These are phyloP conservation scores for Cyclopterus lumpus DNA, from an alignment of 2,797 vertebrate species.

Conservation along the genomic window DNA sequence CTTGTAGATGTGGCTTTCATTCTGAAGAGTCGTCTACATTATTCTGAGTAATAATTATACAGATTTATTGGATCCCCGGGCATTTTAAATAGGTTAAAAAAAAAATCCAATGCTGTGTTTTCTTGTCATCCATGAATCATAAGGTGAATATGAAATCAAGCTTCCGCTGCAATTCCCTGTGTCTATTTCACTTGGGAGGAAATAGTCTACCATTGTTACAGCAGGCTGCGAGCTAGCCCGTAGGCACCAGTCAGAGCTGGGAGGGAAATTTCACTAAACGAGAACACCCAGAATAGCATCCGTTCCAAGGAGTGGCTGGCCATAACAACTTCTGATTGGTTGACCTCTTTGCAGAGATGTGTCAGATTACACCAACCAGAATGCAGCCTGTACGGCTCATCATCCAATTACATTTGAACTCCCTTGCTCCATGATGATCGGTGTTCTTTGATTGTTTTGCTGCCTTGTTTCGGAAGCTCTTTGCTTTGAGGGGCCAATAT, in stretches of 20 bases:
- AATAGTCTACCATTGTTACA: conserved; percentile 58
- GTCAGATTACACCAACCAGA: conserved; percentile 33
- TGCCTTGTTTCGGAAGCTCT: conserved; percentile 21
- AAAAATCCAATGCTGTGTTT: conserved; percentile 36
- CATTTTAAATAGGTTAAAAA: conserved; percentile 29
- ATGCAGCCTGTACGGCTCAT: not conserved
- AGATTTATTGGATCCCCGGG: conserved; percentile 16
- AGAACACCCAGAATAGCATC: conserved; percentile 56
- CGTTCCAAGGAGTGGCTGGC: conserved; percentile 37
- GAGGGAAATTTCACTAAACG: conserved; percentile 48
- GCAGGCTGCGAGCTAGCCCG: conserved; percentile 58
- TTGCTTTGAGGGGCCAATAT: conserved; percentile 20
- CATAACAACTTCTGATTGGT: conserved; percentile 56
- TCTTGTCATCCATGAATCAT: conserved; percentile 45
- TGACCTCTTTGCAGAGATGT: conserved; percentile 44
- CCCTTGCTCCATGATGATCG: conserved; percentile 3
- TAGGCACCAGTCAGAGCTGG: conserved; percentile 61
- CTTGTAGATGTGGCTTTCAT: conserved; percentile 20
- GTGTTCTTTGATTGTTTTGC: conserved; percentile 12
- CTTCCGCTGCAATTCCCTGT: conserved; percentile 40
- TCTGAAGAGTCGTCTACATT: not conserved
- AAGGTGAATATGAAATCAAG: conserved; percentile 61
- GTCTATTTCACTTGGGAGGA: conserved; percentile 48
- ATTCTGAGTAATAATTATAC: conserved; percentile 2
- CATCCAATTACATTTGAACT: conserved; percentile 32